Conservation (phyloP, 2,888 invertebrate genomes). For the Sesia apiformis region DNA sequence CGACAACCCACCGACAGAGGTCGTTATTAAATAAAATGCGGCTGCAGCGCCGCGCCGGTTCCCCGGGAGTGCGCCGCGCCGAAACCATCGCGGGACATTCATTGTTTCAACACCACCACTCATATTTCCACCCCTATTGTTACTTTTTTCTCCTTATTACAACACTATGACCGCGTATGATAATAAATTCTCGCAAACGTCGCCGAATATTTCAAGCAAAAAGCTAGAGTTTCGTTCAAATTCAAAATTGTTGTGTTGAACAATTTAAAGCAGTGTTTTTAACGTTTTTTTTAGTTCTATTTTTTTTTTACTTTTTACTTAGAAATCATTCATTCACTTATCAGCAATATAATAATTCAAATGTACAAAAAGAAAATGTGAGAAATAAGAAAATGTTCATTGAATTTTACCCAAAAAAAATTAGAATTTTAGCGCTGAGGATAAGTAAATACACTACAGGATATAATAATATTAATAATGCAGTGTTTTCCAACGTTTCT, state of each 20-base stretch:
- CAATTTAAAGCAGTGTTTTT: slow-evolving; percentile 6
- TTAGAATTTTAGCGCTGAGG: background rate
- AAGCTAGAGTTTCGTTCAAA: slow-evolving; percentile 4
- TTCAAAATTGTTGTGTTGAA: too few relatives aligned
- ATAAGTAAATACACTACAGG: too few relatives aligned
- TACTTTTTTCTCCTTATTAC: slow-evolving; percentile 4
- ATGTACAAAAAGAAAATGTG: too few relatives aligned
- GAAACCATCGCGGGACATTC: slow-evolving; percentile 2
- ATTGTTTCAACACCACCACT: slow-evolving; percentile 4
- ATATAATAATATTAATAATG: too few relatives aligned
- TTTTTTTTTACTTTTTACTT: background rate
- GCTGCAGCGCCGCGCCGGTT: background rate
- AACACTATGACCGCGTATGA: slow-evolving; percentile 8
- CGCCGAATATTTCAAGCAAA: slow-evolving; percentile 2
- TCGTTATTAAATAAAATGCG: background rate
- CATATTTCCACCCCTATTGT: slow-evolving; percentile 9
- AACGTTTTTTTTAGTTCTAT: slow-evolving; percentile 2
- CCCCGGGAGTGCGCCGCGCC: background rate
- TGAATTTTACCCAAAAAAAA: background rate
- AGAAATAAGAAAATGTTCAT: too few relatives aligned
- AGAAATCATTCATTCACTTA: background rate
- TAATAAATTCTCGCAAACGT: slow-evolving; percentile 7
- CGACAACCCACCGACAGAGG: background rate
- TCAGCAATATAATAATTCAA: too few relatives aligned
- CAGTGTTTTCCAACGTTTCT: too few relatives aligned